Evolutionary conservation across 2,113 vertebrate species (phyloP), one percentile per base, ranked within the genome.

Genomic region (Pachypanchax playfairii): DNA sequence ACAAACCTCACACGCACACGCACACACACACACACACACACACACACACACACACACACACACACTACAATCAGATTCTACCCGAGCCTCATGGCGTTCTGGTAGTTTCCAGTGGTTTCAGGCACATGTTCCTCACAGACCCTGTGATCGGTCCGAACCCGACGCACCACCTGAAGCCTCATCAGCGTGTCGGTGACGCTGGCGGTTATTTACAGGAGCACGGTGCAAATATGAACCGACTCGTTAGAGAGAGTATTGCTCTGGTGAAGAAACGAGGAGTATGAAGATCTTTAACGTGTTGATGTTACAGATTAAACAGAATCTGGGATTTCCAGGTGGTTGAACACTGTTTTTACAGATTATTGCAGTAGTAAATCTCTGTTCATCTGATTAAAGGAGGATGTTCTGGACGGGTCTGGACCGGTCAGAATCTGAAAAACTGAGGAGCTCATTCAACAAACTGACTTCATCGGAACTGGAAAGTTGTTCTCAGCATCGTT

Each of bases 241-340:
- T 38, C 41, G n/a, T 28, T 28, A 50, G 36, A 36, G 29, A 57
- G n/a, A 77, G 65, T 91, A 90, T 91, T 91, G 89, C 88, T 91
- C 74, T 57, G 65, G 50, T 15, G 21, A 12, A 12, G 20, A 39
- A 21, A 12, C 11, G 0, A 8, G 10, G n/a, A 10, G n/a, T 25
- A 28, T 26, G n/a, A 24, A 12, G 17, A 17, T 13, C 1, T 13
- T 10, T 21, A 11, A 43, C 1, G 8, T 21, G 17, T 14, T 36
- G 35, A 22, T 47, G n/a, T n/a, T n/a, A n/a, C n/a, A n/a, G n/a
- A n/a, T 17, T 5, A 21, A 44, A 48, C 62, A 8, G n/a, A 25
- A 17, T 43, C 8, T 1, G 36, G 24, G 35, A 24, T 8, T 31
- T n/a, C 31, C 11, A 44, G 17, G n/a, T n/a, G n/a, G n/a, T n/a